Evolutionary conservation across 2,797 vertebrate genomes (phyloP), one percentile per base, ranked within the genome.

Genomic region (Paramormyrops hopkinsi): DNA sequence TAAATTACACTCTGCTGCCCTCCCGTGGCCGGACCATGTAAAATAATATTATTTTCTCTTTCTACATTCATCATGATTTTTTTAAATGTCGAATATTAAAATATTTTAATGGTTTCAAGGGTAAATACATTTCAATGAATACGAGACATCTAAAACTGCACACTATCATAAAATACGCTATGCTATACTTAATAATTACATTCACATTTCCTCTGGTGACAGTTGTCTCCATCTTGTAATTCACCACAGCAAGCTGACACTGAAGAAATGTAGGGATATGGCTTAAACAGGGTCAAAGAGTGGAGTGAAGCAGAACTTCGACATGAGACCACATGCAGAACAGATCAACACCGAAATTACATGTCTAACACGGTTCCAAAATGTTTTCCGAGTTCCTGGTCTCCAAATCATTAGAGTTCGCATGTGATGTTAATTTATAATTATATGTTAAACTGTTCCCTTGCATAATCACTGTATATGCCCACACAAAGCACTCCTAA

Each of bases 1-100:
- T 3, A 85, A 46, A 82, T 83, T 82, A 56, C 86, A 46, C 88
- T 94, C 53, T 95, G 91, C 91, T 92, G 92, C 95, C 94, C 93
- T 93, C 95, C 94, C 91, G 93, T 94, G 95, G 17, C 90, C 14
- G 90, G 53, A 56, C 5, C 7, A 2, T 11, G 48, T 59, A 86
- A 88, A 73, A 59, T 12, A 1, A 22, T 8, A 41, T 25, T 33
- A 7, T 83, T n/a, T 44, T 14, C 4, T 17, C 69, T 73, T 25
- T 73, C 11, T 17, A 73, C 69, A 14, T 37, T 17, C 65, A 1
- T 37, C 65, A 29, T 65, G 22, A 65, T 65, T 29, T 65, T 65
- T 65, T 62, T 0, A 37, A 54, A 86, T 51, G 12, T 29, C 9
- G 5, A 4, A 51, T 29, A 51, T 22, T 19, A 54, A 14, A 11